Percentiles rank a stretch among this genome's conserved stretches.
phyloP scores from a whole-genome alignment of 2,113 vertebrate species.

The Peromyscus polionotus region DNA sequence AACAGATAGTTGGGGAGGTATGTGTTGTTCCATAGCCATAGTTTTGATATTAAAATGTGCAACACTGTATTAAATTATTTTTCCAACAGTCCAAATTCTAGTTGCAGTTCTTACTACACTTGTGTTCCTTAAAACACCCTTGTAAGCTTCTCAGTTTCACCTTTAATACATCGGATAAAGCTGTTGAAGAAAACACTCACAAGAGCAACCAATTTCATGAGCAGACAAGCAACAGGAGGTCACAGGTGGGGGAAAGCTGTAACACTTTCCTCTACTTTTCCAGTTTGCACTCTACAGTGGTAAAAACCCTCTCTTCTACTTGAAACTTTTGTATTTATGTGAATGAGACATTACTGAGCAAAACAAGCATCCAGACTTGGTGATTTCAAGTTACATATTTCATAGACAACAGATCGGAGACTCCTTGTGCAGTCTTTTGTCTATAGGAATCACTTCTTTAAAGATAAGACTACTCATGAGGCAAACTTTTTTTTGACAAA shows the following conservation, averaged over 20 bases:
- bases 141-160: neutral
- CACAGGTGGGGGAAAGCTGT: too few species aligned
- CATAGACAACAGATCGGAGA: neutral
- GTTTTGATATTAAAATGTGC: neutral
- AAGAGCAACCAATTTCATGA: neutral
- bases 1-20: neutral
- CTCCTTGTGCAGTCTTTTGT: neutral
- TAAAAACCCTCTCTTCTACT: fast-evolving
- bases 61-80: neutral
- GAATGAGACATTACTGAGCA: neutral
- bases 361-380: fast-evolving
- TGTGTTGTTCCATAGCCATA: neutral
- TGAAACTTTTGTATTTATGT: neutral
- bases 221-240: fast-evolving
- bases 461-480: neutral
- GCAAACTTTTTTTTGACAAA: neutral
- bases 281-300: neutral
- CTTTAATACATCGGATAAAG: neutral
- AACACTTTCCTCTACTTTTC: fast-evolving
- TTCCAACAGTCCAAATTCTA: neutral
- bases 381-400: neutral
- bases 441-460: neutral
- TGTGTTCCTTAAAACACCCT: neutral
- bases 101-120: neutral
- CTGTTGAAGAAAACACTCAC: neutral